These are phyloP conservation scores for Ailurus styani DNA, from an alignment of 2,113 vertebrate genomes.

Conservation along the genomic window DNA sequence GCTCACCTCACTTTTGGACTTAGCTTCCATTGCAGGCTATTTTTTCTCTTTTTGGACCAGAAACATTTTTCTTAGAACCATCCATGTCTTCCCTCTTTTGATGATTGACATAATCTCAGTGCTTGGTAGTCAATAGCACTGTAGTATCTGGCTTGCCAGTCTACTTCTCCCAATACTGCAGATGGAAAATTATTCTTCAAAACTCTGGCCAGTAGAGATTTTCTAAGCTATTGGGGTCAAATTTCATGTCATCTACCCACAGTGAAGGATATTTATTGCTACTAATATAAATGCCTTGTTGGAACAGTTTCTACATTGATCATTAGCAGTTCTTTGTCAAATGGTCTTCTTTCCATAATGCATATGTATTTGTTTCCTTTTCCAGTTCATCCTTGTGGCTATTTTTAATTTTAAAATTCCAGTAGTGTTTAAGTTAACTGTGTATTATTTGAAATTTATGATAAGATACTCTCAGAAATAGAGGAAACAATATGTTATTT, in stretches of 20 bases:
- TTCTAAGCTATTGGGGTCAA: background rate
- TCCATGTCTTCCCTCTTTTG: background rate
- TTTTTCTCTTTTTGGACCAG: background rate
- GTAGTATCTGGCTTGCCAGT: background rate
- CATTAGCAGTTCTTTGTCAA: background rate
- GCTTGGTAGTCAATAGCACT: background rate
- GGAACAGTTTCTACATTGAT: background rate
- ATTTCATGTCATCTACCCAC: background rate
- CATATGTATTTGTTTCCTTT: background rate
- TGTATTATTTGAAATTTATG: background rate
- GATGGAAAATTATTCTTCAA: background rate
- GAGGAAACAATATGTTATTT: conserved; percentile 20
- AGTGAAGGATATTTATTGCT: background rate
- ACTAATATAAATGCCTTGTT: background rate
- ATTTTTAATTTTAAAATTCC: conserved; percentile 32
- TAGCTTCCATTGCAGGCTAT: background rate
- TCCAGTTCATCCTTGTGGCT: background rate
- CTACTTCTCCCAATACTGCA: background rate
- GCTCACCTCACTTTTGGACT: background rate
- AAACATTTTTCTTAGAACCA: background rate
- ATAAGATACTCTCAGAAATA: background rate
- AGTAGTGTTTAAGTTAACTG: background rate
- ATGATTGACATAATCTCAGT: background rate
- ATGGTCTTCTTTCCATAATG: background rate
- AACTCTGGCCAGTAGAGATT: background rate